Base-by-base conservation (phyloP, 1,140 invertebrate genomes). In the Microplitis mediator region DNA sequence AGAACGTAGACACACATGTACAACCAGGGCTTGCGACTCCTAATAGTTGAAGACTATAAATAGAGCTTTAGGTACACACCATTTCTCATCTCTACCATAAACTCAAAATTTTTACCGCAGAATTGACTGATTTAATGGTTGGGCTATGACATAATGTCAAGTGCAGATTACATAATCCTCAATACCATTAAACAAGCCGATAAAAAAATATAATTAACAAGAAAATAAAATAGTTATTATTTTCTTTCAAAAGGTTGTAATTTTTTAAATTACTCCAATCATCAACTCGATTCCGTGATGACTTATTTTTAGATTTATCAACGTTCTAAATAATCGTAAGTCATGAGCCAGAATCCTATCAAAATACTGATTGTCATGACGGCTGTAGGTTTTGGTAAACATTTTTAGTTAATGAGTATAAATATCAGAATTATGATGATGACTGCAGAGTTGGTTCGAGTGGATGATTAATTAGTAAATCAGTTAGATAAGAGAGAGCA, bases 21-120 rank as follows among this genome's bases (percentile, higher is more conserved):
- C 78, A 45, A 79, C 77, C 78, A 78, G 78, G 79, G 81, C 76
- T 76, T 82, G 77, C 75, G 78, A 81, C 79, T 84, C 84, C 80
- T 84, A 85, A 84, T 81, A 84, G 81, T 78, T 75, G 61, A 58
- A 11, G 75, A 71, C 82, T 86, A 86, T 82, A 84, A 86, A 86
- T 86, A 86, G 81, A 75, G 77, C 77, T 76, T 62, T 81, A 81
- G 84, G 81, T 78, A 81, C 84, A 75, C 62, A 63, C 56, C 72
- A 66, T 66, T 75, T 71, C 56, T 54, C 68, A 68, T 63, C 67
- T 70, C 56, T 68, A 73, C 54, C 71, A 72, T 67, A 72, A 72
- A 67, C 36, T 54, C 56, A 52, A 63, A 67, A 61, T 58, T 68
- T 60, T 68, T 68, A 16, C 14, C 23, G 9, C 23, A 23, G 11